Base-by-base conservation (phyloP, 2,797 vertebrate genomes). In the Acanthurus tractus region DNA sequence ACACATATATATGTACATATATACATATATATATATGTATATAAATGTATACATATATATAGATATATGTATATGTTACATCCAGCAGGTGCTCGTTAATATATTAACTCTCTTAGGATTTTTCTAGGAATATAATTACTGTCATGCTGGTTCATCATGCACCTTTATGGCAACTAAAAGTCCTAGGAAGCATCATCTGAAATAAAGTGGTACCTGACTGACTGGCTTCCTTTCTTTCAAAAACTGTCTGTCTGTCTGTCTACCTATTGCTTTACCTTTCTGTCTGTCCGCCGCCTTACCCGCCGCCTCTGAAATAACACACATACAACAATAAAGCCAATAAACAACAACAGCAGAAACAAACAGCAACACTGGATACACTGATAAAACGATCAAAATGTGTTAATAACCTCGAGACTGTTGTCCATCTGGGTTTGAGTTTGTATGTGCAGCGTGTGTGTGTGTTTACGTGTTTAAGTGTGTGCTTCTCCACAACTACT, bases 261-360 rank as follows among this genome's bases (percentile, higher is more conserved):
- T 88, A 44, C 56, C 83, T 85, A 80, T 61, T 78, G 77, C 74
- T 91, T 93, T 93, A 93, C 92, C 93, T 93, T 93, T 94, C 93
- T 93, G 88, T 90, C 91, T 93, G 63, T 89, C 86, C 87, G 65
- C 79, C 90, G 76, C 79, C 82, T 94, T 94, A 93, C 88, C 87
- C 86, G 90, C 87, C 70, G 92, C 89, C 81, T 93, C 93, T 94
- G 93, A 88, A 94, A 93, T 86, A 89, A 92, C 88, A 93, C 91
- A 93, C 74, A 91, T 74, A 89, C 83, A 90, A 90, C 86, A 91
- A 89, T 82, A 89, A 85, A 84, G 52, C 70, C 82, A 83, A 87
- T 89, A 81, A 92, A 92, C 78, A 91, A 88, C 77, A 86, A 61
- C 69, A 76, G 76, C 61, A 74, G 17, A 76, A 76, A 84, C 66